Evolutionary conservation across 2,888 invertebrate genomes (phyloP).

Genomic region (Silvanus unidentatus): DNA sequence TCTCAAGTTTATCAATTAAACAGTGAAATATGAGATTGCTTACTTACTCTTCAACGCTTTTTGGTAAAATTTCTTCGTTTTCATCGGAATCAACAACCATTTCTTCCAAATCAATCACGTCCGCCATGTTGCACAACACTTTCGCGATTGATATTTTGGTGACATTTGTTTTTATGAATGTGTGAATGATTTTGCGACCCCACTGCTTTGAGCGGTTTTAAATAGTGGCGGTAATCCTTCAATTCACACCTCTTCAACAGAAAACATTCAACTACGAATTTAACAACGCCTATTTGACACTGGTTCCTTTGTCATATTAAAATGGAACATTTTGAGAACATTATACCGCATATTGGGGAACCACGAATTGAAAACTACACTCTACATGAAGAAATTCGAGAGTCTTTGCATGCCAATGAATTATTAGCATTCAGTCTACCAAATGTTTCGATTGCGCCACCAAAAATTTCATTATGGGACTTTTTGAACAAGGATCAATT

Average conservation of each 20-base stretch:
- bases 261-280: no score
- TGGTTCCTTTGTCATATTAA: constrained; percentile 4
- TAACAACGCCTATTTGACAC: no score
- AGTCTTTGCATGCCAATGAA: constrained; percentile 7
- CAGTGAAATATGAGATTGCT: constrained; percentile 3
- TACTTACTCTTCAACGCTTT: constrained; percentile 44
- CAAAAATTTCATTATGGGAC: constrained; percentile 33
- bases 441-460: constrained; percentile 17
- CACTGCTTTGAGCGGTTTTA: no score
- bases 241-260: no score
- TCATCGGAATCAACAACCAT: constrained; percentile 39
- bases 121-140: constrained; percentile 33
- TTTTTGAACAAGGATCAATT: constrained; percentile 34
- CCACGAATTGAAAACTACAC: constrained; percentile 16
- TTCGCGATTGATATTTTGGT: no score
- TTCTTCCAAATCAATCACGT: constrained; percentile 39
- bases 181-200: no score
- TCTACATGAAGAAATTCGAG: not conserved
- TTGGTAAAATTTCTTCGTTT: constrained; percentile 39
- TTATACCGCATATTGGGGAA: constrained; percentile 10
- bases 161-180: no score
- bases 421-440: constrained; percentile 25
- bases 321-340: constrained; percentile 7
- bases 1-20: no score
- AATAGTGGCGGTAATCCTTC: no score